Base-by-base conservation (phyloP, 2,888 invertebrate genomes). In the Tenthredo livida region DNA sequence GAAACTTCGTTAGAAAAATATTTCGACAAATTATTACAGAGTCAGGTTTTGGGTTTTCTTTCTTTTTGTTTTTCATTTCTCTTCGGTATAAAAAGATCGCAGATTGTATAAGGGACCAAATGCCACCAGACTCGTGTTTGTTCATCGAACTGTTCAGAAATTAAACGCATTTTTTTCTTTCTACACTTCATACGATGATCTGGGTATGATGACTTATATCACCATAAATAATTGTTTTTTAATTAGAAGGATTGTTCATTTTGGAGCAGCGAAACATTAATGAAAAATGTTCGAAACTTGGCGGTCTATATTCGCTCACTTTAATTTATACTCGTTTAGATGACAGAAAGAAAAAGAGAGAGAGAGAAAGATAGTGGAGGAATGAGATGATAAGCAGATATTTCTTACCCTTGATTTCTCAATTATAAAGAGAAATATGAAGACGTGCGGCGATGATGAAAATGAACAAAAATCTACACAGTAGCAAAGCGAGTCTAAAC, bases 341-440 rank as follows among this genome's bases (percentile, higher is more conserved):
- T 21, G 47, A 25, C 10, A 21, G 25, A 47, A 43, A 21, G 43
- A 47, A 10, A 61, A 7, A 61, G 9, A 61, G 7, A 58, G 77
- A 17, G 54, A 33, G 2, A 33, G 33, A 33, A 3, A 33, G 29
- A 21, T 37, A 7, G 10, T 17, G n/a, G 9, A 29, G 54, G 15
- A 25, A 29, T 9, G 37, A 9, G 54, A 15, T 43, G 54, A 54
- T 7, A 78, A 50, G 50, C n/a, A n/a, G 17, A 50, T n/a, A 29
- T 37, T 58, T 78, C 78, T 78, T 58, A 78, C 78, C 78, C 78
- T 54, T 58, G 37, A 78, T 78, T 78, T 54, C 33, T 58, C 54
- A 50, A 54, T 75, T 75, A 25, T 75, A 4, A 61, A 25, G 25
- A 61, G 61, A 61, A 25, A 61, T 61, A 25, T 25, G 54, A 54